Evolutionary conservation across 2,888 invertebrate species (phyloP).

Genomic region (Apomyelois bistriatella): DNA sequence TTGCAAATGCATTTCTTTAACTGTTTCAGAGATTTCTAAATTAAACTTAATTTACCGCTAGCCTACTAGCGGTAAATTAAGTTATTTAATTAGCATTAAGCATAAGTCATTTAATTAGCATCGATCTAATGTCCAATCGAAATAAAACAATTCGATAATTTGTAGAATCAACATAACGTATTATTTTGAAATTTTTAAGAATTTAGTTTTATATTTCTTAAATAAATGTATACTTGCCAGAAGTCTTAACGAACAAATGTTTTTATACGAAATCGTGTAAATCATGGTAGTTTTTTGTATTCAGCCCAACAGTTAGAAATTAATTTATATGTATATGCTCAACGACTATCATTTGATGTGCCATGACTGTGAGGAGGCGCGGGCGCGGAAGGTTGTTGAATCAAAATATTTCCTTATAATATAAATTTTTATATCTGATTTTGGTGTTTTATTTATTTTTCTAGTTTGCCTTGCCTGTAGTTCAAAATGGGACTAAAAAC

Average conservation of each 20-base stretch:
- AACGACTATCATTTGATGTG: slow-evolving; percentile 39
- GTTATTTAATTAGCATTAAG: too few relatives aligned
- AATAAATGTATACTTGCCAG: not conserved
- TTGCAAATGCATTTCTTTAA: too few relatives aligned
- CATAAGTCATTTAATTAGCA: too few relatives aligned
- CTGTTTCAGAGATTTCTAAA: too few relatives aligned
- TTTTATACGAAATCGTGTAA: not conserved
- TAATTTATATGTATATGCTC: not conserved
- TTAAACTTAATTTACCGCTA: too few relatives aligned
- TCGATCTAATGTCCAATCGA: too few relatives aligned
- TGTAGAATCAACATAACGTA: too few relatives aligned
- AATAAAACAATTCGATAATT: too few relatives aligned
- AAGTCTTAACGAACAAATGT: not conserved
- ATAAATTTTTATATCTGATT: slow-evolving; percentile 79
- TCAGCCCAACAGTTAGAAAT: not conserved
- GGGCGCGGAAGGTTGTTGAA: slow-evolving; percentile 59
- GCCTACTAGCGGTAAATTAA: too few relatives aligned
- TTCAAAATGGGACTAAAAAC: too few relatives aligned
- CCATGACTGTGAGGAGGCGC: slow-evolving; percentile 56
- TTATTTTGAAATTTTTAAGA: not conserved
- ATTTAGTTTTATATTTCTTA: not conserved
- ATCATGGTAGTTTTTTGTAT: not conserved
- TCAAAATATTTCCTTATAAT: slow-evolving; percentile 79
- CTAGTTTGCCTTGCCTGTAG: not conserved
- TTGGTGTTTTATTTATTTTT: slow-evolving; percentile 45